These are phyloP conservation scores for Tetrao urogallus DNA, from an alignment of 2,113 vertebrate genomes.

Conservation along the genomic window DNA sequence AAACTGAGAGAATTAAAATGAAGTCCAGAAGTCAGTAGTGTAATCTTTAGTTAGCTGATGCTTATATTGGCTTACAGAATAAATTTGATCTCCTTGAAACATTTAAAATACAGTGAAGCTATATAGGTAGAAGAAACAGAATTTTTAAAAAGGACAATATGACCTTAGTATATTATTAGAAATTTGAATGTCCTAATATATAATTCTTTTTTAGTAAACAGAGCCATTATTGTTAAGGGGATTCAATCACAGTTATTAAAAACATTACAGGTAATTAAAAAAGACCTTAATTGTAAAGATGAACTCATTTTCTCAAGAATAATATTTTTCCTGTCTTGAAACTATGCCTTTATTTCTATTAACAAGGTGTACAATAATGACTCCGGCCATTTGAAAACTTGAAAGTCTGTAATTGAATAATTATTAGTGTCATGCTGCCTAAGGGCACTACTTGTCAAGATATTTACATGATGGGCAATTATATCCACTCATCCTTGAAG, in stretches of 20 bases:
- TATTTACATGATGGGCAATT: constrained; percentile 84
- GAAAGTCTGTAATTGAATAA: constrained; percentile 83
- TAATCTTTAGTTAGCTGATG: background rate
- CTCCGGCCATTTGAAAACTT: constrained; percentile 76
- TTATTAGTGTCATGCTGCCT: constrained; percentile 80
- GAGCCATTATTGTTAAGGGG: constrained; percentile 48
- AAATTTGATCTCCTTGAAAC: background rate
- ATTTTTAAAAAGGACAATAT: background rate
- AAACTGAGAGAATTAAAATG: background rate
- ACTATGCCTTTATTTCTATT: constrained; percentile 67
- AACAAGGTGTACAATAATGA: constrained; percentile 72
- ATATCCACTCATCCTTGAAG: constrained; percentile 85
- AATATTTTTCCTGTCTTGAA: constrained; percentile 70
- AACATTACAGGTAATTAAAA: constrained; percentile 62
- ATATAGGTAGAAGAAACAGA: background rate
- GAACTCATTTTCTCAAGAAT: constrained; percentile 64
- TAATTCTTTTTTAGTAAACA: constrained; percentile 51
- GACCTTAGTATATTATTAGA: background rate
- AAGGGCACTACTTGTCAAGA: constrained; percentile 82
- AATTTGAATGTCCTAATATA: background rate
- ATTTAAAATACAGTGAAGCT: background rate
- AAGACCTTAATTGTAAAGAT: constrained; percentile 68
- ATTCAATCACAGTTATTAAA: constrained; percentile 65
- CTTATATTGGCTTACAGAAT: background rate
- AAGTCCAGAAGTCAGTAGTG: background rate